Evolutionary conservation across 2,888 invertebrate genomes (phyloP).

Genomic region (Andrena minutula): DNA sequence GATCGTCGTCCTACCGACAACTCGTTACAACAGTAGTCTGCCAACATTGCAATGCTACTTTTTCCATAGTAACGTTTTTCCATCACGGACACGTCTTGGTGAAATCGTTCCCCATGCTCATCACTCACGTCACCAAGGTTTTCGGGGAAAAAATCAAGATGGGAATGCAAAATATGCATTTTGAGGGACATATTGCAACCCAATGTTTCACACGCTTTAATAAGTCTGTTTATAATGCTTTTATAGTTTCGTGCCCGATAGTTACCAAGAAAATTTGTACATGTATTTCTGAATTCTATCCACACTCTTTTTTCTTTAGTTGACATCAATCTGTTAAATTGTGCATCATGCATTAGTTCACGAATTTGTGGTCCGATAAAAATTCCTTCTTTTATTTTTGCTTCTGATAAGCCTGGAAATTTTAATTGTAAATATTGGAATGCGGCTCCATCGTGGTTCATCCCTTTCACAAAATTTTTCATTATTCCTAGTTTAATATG

Average conservation of each 20-base stretch:
- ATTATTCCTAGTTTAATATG: constrained; percentile 6
- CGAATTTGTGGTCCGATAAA: background rate
- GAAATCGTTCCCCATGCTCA: constrained; percentile 1
- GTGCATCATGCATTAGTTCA: background rate
- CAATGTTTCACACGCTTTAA: background rate
- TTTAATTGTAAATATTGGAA: constrained; percentile 5
- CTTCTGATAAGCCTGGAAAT: background rate
- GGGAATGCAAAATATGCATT: no score
- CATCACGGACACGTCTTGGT: background rate
- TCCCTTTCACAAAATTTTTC: no score
- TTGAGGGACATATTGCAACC: background rate
- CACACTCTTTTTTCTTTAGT: background rate
- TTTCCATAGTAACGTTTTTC: background rate
- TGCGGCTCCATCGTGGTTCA: constrained; percentile 1
- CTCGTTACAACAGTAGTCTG: constrained; percentile 2
- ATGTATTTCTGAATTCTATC: background rate
- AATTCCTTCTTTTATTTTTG: background rate
- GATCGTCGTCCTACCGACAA: no score
- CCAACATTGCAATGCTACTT: background rate
- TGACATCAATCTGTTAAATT: background rate
- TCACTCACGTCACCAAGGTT: background rate
- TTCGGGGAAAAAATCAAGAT: background rate
- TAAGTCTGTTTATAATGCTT: background rate
- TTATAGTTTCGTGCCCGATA: background rate
- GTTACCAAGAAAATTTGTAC: background rate